Percentiles rank a stretch among this genome's conserved stretches.
Conservation (phyloP, 2,888 invertebrate genomes). For the Epinotia demarniana region DNA sequence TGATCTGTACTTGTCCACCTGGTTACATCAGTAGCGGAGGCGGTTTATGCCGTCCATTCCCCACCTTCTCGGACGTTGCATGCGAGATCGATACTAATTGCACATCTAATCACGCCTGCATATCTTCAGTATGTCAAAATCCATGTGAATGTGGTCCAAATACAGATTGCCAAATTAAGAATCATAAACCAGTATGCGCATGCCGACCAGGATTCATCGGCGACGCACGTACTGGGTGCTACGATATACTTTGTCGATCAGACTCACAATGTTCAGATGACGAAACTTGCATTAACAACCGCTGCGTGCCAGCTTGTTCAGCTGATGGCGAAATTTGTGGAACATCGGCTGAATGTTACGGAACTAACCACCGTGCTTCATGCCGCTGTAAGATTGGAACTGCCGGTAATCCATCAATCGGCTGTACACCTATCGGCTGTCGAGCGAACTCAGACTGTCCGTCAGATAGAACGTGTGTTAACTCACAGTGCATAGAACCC, state of each 20-base stretch:
- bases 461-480: slow-evolving; percentile 91
- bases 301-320: slow-evolving; percentile 92
- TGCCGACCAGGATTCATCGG: slow-evolving; percentile 93
- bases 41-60: slow-evolving; percentile 91
- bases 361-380: slow-evolving; percentile 90
- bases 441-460: slow-evolving; percentile 92
- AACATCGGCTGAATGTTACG: slow-evolving; percentile 90
- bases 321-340: slow-evolving; percentile 90
- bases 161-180: slow-evolving; percentile 92
- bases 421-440: slow-evolving; percentile 93
- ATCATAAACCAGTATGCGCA: slow-evolving; percentile 94
- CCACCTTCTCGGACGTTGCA: slow-evolving; percentile 85
- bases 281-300: slow-evolving; percentile 92
- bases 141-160: slow-evolving; percentile 95
- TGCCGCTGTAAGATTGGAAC: slow-evolving; percentile 94
- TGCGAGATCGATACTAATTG: slow-evolving; percentile 93
- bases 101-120: slow-evolving; percentile 90
- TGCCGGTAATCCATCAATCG: slow-evolving; percentile 91
- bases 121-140: slow-evolving; percentile 91
- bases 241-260: slow-evolving; percentile 88
- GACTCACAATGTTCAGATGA: slow-evolving; percentile 92
- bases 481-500: slow-evolving; percentile 91
- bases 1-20: slow-evolving; percentile 95
- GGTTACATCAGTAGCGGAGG: slow-evolving; percentile 95
- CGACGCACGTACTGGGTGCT: slow-evolving; percentile 92